Evolutionary conservation across 1,140 invertebrate genomes (phyloP).

Genomic region (Drosophila nikananu): DNA sequence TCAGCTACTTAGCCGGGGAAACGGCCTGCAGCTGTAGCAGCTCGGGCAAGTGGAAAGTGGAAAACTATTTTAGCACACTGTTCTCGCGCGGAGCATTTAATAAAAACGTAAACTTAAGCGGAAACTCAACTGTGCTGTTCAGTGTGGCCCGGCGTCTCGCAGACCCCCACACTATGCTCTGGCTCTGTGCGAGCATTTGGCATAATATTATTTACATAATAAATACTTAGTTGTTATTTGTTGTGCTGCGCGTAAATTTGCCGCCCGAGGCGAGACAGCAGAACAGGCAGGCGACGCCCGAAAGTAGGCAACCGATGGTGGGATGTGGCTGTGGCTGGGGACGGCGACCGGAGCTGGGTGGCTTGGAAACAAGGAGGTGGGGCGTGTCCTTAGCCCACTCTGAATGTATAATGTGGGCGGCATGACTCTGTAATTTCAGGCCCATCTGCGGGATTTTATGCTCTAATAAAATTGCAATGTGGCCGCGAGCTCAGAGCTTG

Average conservation of each 20-base stretch:
- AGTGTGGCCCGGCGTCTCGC: neutral
- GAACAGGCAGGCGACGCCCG: constrained; percentile 19
- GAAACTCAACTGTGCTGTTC: constrained; percentile 18
- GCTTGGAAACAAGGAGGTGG: neutral
- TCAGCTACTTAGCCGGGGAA: constrained; percentile 36
- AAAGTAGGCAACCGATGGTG: constrained; percentile 29
- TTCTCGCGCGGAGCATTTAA: constrained; percentile 45
- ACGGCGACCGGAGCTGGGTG: neutral
- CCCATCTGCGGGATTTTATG: constrained; percentile 68
- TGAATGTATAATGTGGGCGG: constrained; percentile 41
- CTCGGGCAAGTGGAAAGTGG: constrained; percentile 22
- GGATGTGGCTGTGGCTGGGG: neutral
- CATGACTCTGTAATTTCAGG: constrained; percentile 44
- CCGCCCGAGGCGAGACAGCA: constrained; percentile 47
- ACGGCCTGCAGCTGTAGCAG: constrained; percentile 27
- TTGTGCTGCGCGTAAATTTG: constrained; percentile 70
- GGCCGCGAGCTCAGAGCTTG: constrained; percentile 58
- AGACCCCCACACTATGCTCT: constrained; percentile 6
- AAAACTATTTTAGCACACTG: constrained; percentile 59
- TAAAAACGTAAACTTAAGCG: constrained; percentile 53
- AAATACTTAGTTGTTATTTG: constrained; percentile 80
- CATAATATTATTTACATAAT: constrained; percentile 80
- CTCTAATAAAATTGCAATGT: constrained; percentile 56
- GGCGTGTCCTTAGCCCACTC: constrained; percentile 13
- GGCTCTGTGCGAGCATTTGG: constrained; percentile 51